Conservation (phyloP, 2,113 vertebrate genomes). For the Holacanthus passer region DNA sequence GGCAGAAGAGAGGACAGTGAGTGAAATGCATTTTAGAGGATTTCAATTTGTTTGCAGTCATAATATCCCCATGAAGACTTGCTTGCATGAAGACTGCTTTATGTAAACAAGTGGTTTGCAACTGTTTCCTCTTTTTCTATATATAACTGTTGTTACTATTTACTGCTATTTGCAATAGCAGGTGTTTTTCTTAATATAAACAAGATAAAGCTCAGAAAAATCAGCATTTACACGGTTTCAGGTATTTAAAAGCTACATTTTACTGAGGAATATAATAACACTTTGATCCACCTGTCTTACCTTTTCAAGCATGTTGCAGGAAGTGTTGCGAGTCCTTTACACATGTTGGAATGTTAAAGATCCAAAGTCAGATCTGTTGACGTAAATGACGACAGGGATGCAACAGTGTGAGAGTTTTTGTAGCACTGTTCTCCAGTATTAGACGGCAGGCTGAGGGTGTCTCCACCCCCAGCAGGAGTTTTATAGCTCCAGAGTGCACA, state of each 20-base stretch:
- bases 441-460: constrained; percentile 49
- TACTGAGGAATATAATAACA: neutral
- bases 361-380: constrained; percentile 30
- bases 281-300: constrained; percentile 79
- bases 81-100: neutral
- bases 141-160: neutral
- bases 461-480: constrained; percentile 69
- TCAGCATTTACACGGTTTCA: neutral
- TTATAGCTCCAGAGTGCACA: constrained; percentile 70
- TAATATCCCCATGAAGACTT: neutral
- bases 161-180: neutral
- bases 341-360: constrained; percentile 85
- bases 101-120: constrained; percentile 1
- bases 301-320: constrained; percentile 95
- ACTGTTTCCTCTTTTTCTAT: neutral
- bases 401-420: constrained; percentile 16
- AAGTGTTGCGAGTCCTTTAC: constrained; percentile 93
- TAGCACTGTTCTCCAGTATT: constrained; percentile 19
- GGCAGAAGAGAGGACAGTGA: neutral
- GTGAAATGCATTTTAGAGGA: neutral
- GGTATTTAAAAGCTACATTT: neutral
- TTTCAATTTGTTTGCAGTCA: constrained; percentile 8
- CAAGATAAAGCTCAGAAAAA: neutral
- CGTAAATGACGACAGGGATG: neutral
- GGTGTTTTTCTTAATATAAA: neutral